Percentiles rank a stretch among this genome's conserved stretches.
These are phyloP conservation scores for Uropetala carovei DNA, from an alignment of 2,888 invertebrate species.

Conservation along the genomic window DNA sequence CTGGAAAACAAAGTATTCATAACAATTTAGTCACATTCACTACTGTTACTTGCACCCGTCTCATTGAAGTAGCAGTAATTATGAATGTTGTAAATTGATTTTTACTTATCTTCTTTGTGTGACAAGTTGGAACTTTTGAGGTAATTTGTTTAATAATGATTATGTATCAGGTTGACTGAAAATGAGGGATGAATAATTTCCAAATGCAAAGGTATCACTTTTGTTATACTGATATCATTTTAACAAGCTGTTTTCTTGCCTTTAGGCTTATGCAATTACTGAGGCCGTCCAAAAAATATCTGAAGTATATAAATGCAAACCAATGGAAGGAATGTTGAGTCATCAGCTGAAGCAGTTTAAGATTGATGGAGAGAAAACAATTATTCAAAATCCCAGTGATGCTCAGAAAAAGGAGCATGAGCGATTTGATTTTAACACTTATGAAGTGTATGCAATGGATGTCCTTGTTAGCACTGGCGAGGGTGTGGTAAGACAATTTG, in stretches of 20 bases:
- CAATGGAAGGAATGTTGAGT: conserved; percentile 96
- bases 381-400: conserved; percentile 98
- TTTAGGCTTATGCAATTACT: conserved; percentile 92
- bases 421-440: conserved; percentile 94
- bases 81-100: no score
- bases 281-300: conserved; percentile 95
- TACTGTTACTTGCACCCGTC: no score
- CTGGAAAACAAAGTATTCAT: no score
- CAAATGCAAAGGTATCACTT: neutral
- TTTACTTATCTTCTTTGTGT: no score
- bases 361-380: conserved; percentile 98
- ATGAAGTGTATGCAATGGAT: conserved; percentile 99
- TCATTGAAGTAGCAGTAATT: no score
- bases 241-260: conserved; percentile 69
- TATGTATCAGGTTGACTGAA: no score
- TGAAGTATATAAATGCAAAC: conserved; percentile 96
- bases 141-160: no score
- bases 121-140: no score
- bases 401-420: conserved; percentile 98
- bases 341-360: conserved; percentile 97
- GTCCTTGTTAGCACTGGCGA: conserved; percentile 98
- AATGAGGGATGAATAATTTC: no score
- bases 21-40: no score
- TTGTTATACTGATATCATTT: neutral
- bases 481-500: conserved; percentile 83